Percentiles rank a stretch among this genome's conserved stretches.
phyloP scores from a whole-genome alignment of 1,140 invertebrate genomes.

The Parapsyche elsis region DNA sequence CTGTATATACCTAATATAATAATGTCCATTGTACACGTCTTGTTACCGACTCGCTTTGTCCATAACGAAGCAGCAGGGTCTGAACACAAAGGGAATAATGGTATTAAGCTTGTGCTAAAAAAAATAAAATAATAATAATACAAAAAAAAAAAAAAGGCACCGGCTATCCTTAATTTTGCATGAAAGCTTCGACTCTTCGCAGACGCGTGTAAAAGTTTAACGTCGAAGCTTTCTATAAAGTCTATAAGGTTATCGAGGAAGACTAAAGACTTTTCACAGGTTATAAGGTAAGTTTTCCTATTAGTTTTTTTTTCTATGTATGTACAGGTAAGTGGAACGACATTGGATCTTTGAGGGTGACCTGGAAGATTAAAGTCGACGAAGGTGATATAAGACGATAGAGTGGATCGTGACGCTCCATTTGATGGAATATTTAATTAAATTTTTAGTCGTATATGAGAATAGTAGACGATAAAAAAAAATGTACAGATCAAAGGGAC shows the following conservation, averaged over 20 bases:
- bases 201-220: neutral
- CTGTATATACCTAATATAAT: slow-evolving; percentile 1
- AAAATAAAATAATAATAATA: too few species aligned
- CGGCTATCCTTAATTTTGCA: slow-evolving; percentile 21
- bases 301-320: slow-evolving; percentile 21
- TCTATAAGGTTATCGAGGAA: neutral
- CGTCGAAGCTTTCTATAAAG: neutral
- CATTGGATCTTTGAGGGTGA: neutral
- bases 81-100: slow-evolving; percentile 16
- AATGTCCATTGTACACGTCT: slow-evolving; percentile 20
- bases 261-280: slow-evolving; percentile 29
- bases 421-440: neutral
- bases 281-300: slow-evolving; percentile 38
- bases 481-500: too few species aligned
- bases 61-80: neutral
- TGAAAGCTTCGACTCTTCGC: neutral
- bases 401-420: neutral
- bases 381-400: neutral
- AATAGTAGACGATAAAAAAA: too few species aligned
- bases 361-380: neutral
- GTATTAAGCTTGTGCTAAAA: neutral
- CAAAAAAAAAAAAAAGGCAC: too few species aligned
- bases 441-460: too few species aligned
- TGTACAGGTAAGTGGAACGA: neutral
- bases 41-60: neutral